phyloP scores from a whole-genome alignment of 2,113 vertebrate genomes.

The Willisornis vidua region DNA sequence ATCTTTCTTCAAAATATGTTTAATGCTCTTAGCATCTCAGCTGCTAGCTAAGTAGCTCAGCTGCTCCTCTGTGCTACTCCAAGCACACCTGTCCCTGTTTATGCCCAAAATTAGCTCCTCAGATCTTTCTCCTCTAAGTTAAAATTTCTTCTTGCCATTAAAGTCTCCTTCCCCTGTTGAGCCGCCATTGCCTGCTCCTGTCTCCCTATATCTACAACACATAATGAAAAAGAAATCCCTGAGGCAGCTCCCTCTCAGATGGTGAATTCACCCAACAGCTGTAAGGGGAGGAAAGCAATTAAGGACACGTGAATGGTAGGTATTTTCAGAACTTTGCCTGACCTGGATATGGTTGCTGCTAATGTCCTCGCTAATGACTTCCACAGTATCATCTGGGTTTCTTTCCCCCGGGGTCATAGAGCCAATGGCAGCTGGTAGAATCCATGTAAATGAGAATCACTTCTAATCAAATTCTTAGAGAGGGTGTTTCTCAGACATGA shows the following conservation, averaged over 20 bases:
- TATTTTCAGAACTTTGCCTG: conserved; percentile 8
- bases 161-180: not conserved
- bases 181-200: not conserved
- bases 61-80: not conserved
- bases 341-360: not conserved
- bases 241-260: not conserved
- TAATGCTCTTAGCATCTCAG: not conserved
- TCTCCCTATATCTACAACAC: not conserved
- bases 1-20: not conserved
- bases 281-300: conserved; percentile 17
- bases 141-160: not conserved
- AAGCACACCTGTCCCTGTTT: not conserved
- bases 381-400: not conserved
- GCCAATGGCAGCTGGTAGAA: not conserved
- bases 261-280: not conserved
- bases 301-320: not conserved
- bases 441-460: conserved; percentile 1
- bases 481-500: conserved; percentile 3
- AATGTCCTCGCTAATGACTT: not conserved
- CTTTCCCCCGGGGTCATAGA: not conserved
- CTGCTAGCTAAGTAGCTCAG: not conserved
- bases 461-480: conserved; percentile 44
- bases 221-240: not conserved
- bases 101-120: not conserved
- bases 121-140: not conserved